Conservation (phyloP, 2,888 invertebrate species). For the Agrochola litura region DNA sequence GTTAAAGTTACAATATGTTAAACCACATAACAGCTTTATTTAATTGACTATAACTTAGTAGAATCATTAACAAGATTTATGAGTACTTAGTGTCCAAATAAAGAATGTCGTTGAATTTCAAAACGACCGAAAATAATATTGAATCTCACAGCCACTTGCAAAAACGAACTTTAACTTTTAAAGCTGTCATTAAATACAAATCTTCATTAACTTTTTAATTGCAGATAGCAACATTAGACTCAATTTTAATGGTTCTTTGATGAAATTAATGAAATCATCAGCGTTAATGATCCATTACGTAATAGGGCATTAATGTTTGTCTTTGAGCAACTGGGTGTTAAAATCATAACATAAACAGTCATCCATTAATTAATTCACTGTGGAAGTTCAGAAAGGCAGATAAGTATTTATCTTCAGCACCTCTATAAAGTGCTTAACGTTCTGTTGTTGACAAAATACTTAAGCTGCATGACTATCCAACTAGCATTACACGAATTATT, state of each 20-base stretch:
- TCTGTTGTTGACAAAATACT: constrained; percentile 3
- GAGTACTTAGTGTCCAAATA: background rate
- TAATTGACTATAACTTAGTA: background rate
- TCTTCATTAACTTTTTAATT: no score
- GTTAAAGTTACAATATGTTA: no score
- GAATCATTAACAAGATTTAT: background rate
- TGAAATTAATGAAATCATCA: no score
- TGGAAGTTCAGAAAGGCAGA: background rate
- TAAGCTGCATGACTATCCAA: background rate
- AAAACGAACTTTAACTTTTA: no score
- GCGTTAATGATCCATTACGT: no score
- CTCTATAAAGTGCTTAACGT: background rate
- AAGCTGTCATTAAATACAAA: no score
- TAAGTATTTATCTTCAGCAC: background rate
- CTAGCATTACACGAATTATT: background rate
- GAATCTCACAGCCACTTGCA: no score
- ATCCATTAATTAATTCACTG: background rate
- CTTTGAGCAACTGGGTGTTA: no score
- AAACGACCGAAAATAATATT: background rate
- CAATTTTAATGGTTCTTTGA: no score
- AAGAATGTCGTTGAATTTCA: background rate
- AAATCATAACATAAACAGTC: background rate
- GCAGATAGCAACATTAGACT: no score
- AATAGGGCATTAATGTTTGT: no score
- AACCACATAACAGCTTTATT: no score